These are phyloP conservation scores for Sepiola atlantica DNA, from an alignment of 2,888 invertebrate genomes.

Conservation along the genomic window DNA sequence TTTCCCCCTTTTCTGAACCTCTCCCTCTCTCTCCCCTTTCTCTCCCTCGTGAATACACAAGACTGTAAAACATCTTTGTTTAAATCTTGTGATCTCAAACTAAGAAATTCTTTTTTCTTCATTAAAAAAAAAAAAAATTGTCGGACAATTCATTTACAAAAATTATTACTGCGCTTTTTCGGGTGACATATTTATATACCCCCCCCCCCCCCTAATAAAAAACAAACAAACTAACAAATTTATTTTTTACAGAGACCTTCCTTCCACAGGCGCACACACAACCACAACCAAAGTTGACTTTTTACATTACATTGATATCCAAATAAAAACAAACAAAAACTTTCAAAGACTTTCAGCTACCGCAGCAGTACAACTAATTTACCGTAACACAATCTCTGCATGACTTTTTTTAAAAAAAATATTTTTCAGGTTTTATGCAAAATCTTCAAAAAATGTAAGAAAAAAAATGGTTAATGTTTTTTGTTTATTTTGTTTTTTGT, in stretches of 20 bases:
- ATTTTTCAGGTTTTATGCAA: neutral
- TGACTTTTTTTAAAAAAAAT: neutral
- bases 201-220: no score
- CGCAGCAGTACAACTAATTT: neutral
- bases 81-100: no score
- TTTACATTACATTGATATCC: neutral
- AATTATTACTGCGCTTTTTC: neutral
- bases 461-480: neutral
- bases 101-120: no score
- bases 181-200: neutral
- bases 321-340: no score
- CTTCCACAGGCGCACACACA: no score
- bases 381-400: neutral
- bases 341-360: neutral
- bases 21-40: no score
- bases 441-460: neutral
- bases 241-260: neutral
- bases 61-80: no score
- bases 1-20: no score
- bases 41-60: no score
- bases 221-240: no score
- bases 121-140: no score
- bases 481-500: neutral
- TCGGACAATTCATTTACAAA: no score
- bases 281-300: neutral